These are phyloP conservation scores for Lemur catta DNA, from an alignment of 2,797 vertebrate species.

Conservation along the genomic window DNA sequence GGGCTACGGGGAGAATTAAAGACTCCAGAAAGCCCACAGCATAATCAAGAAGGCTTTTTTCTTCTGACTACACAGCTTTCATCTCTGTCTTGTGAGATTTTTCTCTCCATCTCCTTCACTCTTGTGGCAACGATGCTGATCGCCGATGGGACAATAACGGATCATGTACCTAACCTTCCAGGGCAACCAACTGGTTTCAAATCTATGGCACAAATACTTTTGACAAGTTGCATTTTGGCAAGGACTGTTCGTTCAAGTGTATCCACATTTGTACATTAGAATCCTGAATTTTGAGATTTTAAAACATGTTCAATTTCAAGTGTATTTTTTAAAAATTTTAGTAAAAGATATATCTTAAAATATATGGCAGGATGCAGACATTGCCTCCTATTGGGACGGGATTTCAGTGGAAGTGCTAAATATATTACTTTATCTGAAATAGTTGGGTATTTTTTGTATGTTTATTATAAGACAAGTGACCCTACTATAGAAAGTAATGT, in stretches of 20 bases:
- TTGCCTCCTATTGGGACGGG: not conserved
- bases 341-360: not conserved
- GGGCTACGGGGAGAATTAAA: slow-evolving; percentile 60
- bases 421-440: not conserved
- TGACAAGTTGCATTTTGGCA: not conserved
- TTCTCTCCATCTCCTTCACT: slow-evolving; percentile 23
- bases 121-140: not conserved
- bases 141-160: slow-evolving; percentile 11
- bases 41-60: slow-evolving; percentile 54
- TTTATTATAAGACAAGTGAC: not conserved
- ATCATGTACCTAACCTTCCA: slow-evolving; percentile 32
- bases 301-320: not conserved
- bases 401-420: not conserved
- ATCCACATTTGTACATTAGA: not conserved
- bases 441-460: not conserved
- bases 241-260: not conserved
- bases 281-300: not conserved
- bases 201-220: not conserved
- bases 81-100: slow-evolving; percentile 33
- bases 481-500: not conserved
- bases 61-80: not conserved
- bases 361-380: not conserved
- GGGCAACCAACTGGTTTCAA: not conserved
- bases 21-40: slow-evolving; percentile 52
- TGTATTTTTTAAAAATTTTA: not conserved